These are phyloP conservation scores for Prunella fulvescens DNA, from an alignment of 2,113 vertebrate species.

Conservation along the genomic window DNA sequence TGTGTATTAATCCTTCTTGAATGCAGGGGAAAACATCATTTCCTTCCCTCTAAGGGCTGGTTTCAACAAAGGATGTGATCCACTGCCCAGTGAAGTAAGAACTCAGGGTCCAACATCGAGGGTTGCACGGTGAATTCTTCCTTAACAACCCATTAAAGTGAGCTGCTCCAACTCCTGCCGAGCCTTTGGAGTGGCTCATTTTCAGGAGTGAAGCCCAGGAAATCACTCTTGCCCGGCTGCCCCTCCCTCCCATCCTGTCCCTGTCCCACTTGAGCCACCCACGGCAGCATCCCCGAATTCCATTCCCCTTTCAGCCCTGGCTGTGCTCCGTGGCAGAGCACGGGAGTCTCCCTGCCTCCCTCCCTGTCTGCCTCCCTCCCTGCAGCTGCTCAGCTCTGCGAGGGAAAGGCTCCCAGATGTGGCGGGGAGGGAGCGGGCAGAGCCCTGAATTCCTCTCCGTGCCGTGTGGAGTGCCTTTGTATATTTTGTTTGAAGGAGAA, in stretches of 20 bases:
- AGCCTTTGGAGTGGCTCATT: background rate
- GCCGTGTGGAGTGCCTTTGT: slow-evolving; percentile 35
- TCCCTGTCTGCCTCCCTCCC: background rate
- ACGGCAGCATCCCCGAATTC: accelerated
- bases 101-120: background rate
- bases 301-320: background rate
- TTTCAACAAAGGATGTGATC: background rate
- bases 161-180: background rate
- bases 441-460: slow-evolving; percentile 21
- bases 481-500: slow-evolving; percentile 48
- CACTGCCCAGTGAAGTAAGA: background rate
- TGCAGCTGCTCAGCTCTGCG: slow-evolving; percentile 47
- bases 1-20: background rate
- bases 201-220: background rate
- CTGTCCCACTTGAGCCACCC: background rate
- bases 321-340: background rate
- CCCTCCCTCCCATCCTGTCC: background rate
- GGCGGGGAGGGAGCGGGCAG: background rate
- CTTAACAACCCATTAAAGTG: background rate
- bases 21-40: accelerated
- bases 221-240: background rate
- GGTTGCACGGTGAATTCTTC: background rate
- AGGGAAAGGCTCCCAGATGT: slow-evolving; percentile 63
- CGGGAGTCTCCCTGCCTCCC: background rate
- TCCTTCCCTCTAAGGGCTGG: background rate